Base-by-base conservation (phyloP, 2,113 vertebrate genomes). In the Elachura formosa region DNA sequence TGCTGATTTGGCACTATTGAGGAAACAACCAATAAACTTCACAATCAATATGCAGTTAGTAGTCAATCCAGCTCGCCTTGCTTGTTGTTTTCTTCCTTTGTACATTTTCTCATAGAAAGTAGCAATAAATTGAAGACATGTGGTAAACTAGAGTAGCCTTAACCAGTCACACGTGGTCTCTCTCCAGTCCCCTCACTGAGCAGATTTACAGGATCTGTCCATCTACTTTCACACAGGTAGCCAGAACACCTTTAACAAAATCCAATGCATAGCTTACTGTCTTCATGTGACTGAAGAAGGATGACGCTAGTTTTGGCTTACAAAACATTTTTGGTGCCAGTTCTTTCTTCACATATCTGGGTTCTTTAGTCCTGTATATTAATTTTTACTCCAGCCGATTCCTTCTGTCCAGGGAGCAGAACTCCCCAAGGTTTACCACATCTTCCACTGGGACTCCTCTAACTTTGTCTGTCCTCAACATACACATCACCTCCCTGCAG, bases 11-110 rank as follows among this genome's bases (percentile, higher is more conserved):
- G 87, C 84, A 93, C 85, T 81, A 83, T 94, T 85, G 91, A 96
- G 96, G 88, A 97, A 98, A 96, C 92, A 97, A 96, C 84, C 94
- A 94, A 94, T 94, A 97, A 96, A 96, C 81, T 96, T 96, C 94
- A 96, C 91, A 95, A 97, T 96, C 94, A 97, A 97, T 96, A 90
- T 95, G 89, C 95, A 96, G 79, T 95, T 76, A 96, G 90, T 61
- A 95, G 84, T 92, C 92, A 97, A 82, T 85, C 87, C 73, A 81
- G 69, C 67, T 97, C 14, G 9, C 78, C 62, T 90, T 84, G 64
- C 83, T 91, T 87, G 81, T 91, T 96, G 93, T 84, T 95, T 93
- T 92, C 79, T 91, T 84, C 64, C 77, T 97, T 96, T 95, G 85
- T 95, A 95, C 90, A 69, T 82, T 94, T 96, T 96, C 87, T 96